Evolutionary conservation across 35 echinoderm and acorn worm genomes (phyloP), one percentile per base, ranked within the genome.

Genomic region (Hemicentrotus pulcherrimus): DNA sequence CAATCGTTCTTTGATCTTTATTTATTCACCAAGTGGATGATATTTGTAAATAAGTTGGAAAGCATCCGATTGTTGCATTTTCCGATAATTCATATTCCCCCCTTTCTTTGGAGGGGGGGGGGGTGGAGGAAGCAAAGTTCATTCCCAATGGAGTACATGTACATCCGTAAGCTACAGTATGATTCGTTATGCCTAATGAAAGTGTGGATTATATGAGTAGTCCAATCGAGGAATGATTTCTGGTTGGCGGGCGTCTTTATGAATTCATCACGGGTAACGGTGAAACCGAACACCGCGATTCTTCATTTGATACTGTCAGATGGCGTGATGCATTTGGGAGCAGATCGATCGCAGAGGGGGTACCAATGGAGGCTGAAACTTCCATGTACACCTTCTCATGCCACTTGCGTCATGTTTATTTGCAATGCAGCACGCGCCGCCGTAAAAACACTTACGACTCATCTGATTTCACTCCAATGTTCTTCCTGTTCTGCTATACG

Each of bases 401-500:
- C 22, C 65, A 28, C 65, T 78, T 78, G 65, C 65, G 65, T 78
- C 65, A 78, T 78, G 65, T 78, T 78, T 78, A 78, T 78, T 78
- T 78, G 65, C 65, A 78, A 78, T n/a, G 65, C 65, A 78, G 65
- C 65, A 78, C 65, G 65, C 65, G 65, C 24, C 19, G 19, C 19
- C 65, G 65, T 78, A 78, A n/a, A 78, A 78, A 78, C 65, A 78
- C 65, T 78, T 78, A 78, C 19, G 0, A 28, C 19, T 78, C 65
- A 78, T 78, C 65, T 78, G 65, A 78, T 78, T 78, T 78, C 65
- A 78, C 65, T 78, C 65, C 65, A 78, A 3, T 78, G 4, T 0
- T 78, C 28, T 78, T 78, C 65, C 65, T 78, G 6, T 78, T 78
- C 65, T 78, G 3, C 19, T 78, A n/a, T n/a, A 5, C 65, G 28